Evolutionary conservation across 2,797 vertebrate genomes (phyloP), one percentile per base, ranked within the genome.

Genomic region (Sebastiscus albofasciatus): DNA sequence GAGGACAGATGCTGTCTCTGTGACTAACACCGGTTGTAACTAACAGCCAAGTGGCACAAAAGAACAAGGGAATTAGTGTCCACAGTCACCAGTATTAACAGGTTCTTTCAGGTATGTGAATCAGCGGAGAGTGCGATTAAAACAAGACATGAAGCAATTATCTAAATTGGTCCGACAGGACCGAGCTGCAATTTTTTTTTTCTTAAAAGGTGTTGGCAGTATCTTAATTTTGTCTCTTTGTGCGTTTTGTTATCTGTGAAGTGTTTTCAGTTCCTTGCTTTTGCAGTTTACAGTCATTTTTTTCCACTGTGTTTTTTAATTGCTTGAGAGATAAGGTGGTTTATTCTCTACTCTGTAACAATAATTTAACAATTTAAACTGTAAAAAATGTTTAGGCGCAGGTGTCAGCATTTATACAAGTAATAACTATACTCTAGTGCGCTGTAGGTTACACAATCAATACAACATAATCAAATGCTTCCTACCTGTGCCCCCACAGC

Each of bases 21-120:
- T 87, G 86, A 87, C 67, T 65, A 83, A 85, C 70, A 31, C 56
- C 4, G 20, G 56, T 68, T 80, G 64, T 70, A 84, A 89, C 34
- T 75, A 89, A 87, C 65, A 76, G 82, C 79, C 79, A 79, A 80
- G 78, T 59, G 49, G 71, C 75, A 88, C 69, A 81, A 83, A 89
- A 77, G 79, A 83, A 87, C 87, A 86, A 80, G 83, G 24, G 52
- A 75, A 79, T 87, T 83, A 83, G 74, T 91, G 85, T 91, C 77
- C 66, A 66, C 58, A 76, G 61, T 82, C 52, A 70, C 68, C 24
- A 64, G 26, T 6, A 55, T 86, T 56, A 79, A 65, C 69, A 81
- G 64, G 72, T 76, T 82, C 62, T 69, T 80, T 85, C 56, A 80
- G 77, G 80, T 87, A 77, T 72, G 59, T 68, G 67, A 52, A 20